Conservation (phyloP, 2,113 vertebrate species). For the Paramormyrops kingsleyae region DNA sequence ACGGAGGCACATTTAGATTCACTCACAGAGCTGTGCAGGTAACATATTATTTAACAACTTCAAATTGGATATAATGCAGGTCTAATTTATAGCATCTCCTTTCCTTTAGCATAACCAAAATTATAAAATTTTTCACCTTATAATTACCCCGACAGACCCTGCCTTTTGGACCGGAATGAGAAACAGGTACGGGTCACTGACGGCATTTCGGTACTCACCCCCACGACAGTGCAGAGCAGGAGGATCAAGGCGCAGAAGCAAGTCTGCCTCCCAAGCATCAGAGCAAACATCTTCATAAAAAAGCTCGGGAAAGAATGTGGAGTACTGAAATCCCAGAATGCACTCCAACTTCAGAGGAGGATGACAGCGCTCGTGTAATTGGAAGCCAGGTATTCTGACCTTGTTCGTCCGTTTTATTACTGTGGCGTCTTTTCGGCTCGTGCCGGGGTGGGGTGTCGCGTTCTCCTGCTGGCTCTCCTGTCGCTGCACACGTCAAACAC, state of each 20-base stretch:
- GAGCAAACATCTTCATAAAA: slow-evolving; percentile 15
- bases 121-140: background rate
- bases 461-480: background rate
- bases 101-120: background rate
- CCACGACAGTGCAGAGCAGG: slow-evolving; percentile 27
- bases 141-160: background rate
- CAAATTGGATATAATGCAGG: background rate
- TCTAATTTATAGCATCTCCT: background rate
- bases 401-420: background rate
- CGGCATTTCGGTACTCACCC: slow-evolving; percentile 25
- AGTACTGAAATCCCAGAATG: background rate
- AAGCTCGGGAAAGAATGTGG: background rate
- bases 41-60: background rate
- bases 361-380: background rate
- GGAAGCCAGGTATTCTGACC: background rate
- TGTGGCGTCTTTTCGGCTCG: background rate
- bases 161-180: background rate
- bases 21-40: background rate
- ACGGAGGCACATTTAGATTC: background rate
- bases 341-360: background rate
- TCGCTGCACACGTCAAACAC: background rate
- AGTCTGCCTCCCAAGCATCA: slow-evolving; percentile 18
- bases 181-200: background rate
- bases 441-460: background rate
- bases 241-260: slow-evolving; percentile 23